Conservation (phyloP, 1,140 invertebrate genomes). For the Bombus affinis region DNA sequence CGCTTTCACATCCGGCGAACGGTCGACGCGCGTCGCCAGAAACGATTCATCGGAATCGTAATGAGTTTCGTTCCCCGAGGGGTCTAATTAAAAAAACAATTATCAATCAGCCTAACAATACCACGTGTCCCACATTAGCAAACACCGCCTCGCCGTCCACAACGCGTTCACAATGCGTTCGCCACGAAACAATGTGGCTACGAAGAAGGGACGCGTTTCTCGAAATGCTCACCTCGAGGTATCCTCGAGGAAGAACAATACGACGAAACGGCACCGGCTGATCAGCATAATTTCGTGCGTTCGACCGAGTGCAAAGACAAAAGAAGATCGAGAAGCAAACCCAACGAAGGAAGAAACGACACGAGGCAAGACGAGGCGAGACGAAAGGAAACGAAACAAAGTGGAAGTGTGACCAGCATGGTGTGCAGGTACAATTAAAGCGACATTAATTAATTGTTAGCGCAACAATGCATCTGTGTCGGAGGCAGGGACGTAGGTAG, state of each 20-base stretch:
- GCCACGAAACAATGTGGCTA: conserved; percentile 41
- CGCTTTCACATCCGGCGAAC: background rate
- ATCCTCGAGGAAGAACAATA: background rate
- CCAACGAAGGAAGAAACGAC: background rate
- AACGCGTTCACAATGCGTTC: conserved; percentile 11
- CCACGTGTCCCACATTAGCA: background rate
- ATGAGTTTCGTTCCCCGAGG: background rate
- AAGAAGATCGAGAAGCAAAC: background rate
- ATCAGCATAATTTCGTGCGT: conserved; percentile 54
- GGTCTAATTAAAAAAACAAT: conserved; percentile 45
- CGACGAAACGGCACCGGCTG: background rate
- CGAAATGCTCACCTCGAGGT: conserved; percentile 1
- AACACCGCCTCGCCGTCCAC: background rate
- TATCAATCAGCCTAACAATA: conserved; percentile 48
- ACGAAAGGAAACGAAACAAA: background rate
- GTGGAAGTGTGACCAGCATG: conserved; percentile 23
- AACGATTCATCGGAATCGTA: background rate
- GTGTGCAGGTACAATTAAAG: conserved; percentile 71
- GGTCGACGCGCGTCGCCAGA: background rate
- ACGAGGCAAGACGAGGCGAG: background rate
- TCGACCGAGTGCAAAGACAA: conserved; percentile 7
- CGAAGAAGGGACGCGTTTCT: conserved; percentile 33
- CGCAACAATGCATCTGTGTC: conserved; percentile 73
- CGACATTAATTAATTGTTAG: conserved; percentile 80
- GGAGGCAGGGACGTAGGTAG: conserved; percentile 44